Evolutionary conservation across 1,140 invertebrate genomes (phyloP).

Genomic region (Euglossa dilemma): DNA sequence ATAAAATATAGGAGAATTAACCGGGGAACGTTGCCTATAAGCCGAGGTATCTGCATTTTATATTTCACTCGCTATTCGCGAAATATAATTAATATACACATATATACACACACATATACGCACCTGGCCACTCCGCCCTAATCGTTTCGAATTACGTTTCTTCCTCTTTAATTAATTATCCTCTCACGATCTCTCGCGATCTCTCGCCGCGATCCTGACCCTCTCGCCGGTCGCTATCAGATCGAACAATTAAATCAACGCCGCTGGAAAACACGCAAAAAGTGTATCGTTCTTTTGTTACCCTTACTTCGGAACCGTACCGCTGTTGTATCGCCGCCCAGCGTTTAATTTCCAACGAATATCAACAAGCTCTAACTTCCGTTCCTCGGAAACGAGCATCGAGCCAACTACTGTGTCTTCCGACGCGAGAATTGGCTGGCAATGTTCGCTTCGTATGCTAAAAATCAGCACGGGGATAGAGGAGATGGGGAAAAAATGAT

Average conservation of each 20-base stretch:
- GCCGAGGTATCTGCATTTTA: background rate
- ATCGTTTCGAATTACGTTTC: conserved; percentile 8
- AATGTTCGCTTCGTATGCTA: background rate
- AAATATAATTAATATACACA: background rate
- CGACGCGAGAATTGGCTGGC: background rate
- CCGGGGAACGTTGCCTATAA: background rate
- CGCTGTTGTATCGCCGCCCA: background rate
- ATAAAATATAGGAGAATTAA: conserved; percentile 19
- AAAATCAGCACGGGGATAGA: conserved; percentile 25
- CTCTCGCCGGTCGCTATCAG: background rate
- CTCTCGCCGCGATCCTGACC: background rate
- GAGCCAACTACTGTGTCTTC: background rate
- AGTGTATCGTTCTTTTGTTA: too few species aligned
- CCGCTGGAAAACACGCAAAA: background rate
- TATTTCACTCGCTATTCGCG: background rate
- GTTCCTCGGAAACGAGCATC: too few species aligned
- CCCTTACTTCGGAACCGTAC: background rate
- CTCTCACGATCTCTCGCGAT: background rate
- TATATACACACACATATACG: too few species aligned
- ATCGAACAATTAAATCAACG: background rate
- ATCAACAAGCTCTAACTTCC: background rate
- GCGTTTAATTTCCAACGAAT: background rate
- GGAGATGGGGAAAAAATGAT: conserved; percentile 24
- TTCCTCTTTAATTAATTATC: conserved; percentile 6
- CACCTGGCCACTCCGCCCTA: background rate